Evolutionary conservation across 2,888 invertebrate species (phyloP).

Genomic region (Trachelus iudaicus): DNA sequence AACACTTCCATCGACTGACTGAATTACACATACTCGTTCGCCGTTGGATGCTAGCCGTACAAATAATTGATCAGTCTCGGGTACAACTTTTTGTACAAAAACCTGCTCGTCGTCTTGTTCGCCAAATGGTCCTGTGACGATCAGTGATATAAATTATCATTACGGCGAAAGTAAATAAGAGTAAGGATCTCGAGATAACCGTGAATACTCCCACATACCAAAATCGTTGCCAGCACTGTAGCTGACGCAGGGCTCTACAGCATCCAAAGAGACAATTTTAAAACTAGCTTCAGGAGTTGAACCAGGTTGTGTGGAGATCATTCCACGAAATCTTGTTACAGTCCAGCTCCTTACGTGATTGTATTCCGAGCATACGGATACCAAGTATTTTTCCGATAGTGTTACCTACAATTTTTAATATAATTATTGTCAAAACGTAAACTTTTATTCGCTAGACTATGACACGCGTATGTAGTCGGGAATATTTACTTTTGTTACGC

Average conservation of each 20-base stretch:
- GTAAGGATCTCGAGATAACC: neutral
- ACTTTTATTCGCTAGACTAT: neutral
- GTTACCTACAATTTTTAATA: slow-evolving; percentile 74
- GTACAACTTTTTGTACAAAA: slow-evolving; percentile 97
- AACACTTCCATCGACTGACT: slow-evolving; percentile 92
- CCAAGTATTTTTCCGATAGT: slow-evolving; percentile 93
- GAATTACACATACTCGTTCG: slow-evolving; percentile 93
- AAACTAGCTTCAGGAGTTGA: slow-evolving; percentile 97
- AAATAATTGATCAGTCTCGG: slow-evolving; percentile 94
- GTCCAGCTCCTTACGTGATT: slow-evolving; percentile 98
- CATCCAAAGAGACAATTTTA: slow-evolving; percentile 88
- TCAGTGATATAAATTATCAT: neutral
- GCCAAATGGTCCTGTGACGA: slow-evolving; percentile 85
- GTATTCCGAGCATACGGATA: slow-evolving; percentile 97
- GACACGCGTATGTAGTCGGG: neutral
- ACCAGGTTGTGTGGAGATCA: slow-evolving; percentile 99
- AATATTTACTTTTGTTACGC: slow-evolving; percentile 84
- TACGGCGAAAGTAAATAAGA: neutral
- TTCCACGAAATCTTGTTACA: slow-evolving; percentile 95
- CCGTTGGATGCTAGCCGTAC: slow-evolving; percentile 96
- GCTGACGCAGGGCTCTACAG: slow-evolving; percentile 74
- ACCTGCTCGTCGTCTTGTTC: slow-evolving; percentile 99
- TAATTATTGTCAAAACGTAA: neutral
- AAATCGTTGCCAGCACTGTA: slow-evolving; percentile 75
- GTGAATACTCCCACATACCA: slow-evolving; percentile 42